Conservation (phyloP, 2,888 invertebrate genomes). For the Tetranychus piercei region DNA sequence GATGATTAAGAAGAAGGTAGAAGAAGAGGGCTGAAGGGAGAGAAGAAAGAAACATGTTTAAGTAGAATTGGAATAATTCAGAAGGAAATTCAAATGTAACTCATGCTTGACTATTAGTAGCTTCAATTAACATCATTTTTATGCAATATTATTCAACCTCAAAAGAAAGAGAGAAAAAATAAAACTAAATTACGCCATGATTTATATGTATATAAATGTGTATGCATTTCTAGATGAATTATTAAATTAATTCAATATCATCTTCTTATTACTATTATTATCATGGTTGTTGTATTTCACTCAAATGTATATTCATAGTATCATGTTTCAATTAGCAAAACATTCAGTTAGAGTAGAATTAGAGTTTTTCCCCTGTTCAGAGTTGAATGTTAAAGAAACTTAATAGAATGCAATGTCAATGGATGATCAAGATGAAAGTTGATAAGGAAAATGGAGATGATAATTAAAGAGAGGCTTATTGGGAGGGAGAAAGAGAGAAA, state of each 20-base stretch:
- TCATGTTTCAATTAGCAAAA: slow-evolving; percentile 1
- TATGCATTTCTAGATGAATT: background rate
- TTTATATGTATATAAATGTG: background rate
- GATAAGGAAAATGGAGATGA: background rate
- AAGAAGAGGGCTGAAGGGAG: background rate
- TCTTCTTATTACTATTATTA: background rate
- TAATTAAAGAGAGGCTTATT: background rate
- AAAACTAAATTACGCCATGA: background rate
- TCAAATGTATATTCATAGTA: background rate
- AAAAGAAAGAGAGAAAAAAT: background rate
- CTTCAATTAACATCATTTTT: background rate
- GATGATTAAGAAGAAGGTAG: background rate
- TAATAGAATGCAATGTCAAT: no score
- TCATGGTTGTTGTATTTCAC: no score
- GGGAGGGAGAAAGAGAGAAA: background rate
- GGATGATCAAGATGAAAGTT: background rate
- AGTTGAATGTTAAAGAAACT: no score
- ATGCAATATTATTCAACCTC: background rate
- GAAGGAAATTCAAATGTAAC: background rate
- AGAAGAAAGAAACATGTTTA: no score
- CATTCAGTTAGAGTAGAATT: background rate
- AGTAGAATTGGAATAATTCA: background rate
- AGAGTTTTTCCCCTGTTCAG: background rate
- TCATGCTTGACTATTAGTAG: background rate
- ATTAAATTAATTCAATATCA: background rate